Percentiles rank a stretch among this genome's conserved stretches.
phyloP scores from a whole-genome alignment of 2,888 invertebrate genomes.

The Azorinus chamasolen region DNA sequence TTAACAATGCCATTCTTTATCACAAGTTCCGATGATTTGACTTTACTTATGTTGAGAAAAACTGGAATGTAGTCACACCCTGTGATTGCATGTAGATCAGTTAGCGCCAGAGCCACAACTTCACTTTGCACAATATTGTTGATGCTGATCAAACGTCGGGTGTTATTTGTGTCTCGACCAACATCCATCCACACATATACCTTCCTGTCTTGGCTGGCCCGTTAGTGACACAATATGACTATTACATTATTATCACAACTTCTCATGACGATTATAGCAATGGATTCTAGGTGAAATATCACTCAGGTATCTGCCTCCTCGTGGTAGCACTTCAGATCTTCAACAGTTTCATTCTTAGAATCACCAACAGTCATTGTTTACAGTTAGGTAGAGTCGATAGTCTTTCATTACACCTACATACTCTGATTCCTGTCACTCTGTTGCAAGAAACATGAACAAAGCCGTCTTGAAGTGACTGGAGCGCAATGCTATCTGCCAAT shows the following conservation, averaged over 20 bases:
- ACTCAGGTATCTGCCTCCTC: slow-evolving; percentile 40
- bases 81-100: background rate
- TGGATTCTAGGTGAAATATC: slow-evolving; percentile 1
- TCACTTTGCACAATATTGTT: background rate
- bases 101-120: background rate
- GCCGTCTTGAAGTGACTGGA: slow-evolving; percentile 33
- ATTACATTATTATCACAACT: slow-evolving; percentile 17
- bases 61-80: slow-evolving; percentile 4
- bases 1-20: background rate
- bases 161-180: slow-evolving; percentile 8
- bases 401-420: slow-evolving; percentile 10
- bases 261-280: background rate
- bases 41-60: slow-evolving; percentile 1
- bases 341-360: background rate
- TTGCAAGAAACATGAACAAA: slow-evolving; percentile 29
- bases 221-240: slow-evolving; percentile 8
- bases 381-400: slow-evolving; percentile 14
- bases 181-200: slow-evolving; percentile 4
- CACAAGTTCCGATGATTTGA: background rate
- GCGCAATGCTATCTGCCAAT: slow-evolving; percentile 30
- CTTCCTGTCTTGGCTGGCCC: background rate
- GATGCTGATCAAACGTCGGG: background rate
- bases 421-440: slow-evolving; percentile 31
- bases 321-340: slow-evolving; percentile 17
- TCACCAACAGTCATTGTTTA: slow-evolving; percentile 14